These are phyloP conservation scores for Amphipyra tragopoginis DNA, from an alignment of 2,888 invertebrate species.

Conservation along the genomic window DNA sequence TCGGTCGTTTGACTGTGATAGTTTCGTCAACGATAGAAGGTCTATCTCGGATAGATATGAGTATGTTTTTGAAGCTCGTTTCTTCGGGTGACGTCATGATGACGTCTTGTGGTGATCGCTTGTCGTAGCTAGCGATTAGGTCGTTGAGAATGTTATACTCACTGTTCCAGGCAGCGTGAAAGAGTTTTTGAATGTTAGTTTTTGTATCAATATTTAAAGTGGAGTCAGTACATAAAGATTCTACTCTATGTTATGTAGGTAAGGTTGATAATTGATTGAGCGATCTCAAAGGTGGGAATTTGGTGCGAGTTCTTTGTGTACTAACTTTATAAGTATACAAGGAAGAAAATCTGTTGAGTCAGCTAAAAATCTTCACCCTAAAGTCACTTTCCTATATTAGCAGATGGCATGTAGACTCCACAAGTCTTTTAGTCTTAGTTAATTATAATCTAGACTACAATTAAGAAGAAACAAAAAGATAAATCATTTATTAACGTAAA, in stretches of 20 bases:
- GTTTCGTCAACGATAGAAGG: constrained; percentile 81
- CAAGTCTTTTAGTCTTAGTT: too few relatives aligned
- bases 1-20: constrained; percentile 76
- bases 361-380: too few relatives aligned
- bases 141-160: constrained; percentile 84
- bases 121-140: constrained; percentile 74
- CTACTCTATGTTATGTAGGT: background rate
- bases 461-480: too few relatives aligned
- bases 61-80: constrained; percentile 82
- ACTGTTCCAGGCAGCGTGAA: constrained; percentile 75
- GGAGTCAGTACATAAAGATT: constrained; percentile 22
- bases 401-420: too few relatives aligned
- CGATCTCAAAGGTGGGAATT: too few relatives aligned
- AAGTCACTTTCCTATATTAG: too few relatives aligned
- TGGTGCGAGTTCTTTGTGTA: too few relatives aligned
- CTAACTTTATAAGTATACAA: too few relatives aligned
- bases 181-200: constrained; percentile 56
- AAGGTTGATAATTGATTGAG: too few relatives aligned
- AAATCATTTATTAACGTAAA: too few relatives aligned
- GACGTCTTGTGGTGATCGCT: constrained; percentile 85
- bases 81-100: constrained; percentile 87
- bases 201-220: constrained; percentile 7
- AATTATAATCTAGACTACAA: too few relatives aligned
- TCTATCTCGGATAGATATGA: constrained; percentile 82
- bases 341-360: too few relatives aligned